These are phyloP conservation scores for Pseudomyrmex gracilis DNA, from an alignment of 1,140 invertebrate genomes.

Conservation along the genomic window DNA sequence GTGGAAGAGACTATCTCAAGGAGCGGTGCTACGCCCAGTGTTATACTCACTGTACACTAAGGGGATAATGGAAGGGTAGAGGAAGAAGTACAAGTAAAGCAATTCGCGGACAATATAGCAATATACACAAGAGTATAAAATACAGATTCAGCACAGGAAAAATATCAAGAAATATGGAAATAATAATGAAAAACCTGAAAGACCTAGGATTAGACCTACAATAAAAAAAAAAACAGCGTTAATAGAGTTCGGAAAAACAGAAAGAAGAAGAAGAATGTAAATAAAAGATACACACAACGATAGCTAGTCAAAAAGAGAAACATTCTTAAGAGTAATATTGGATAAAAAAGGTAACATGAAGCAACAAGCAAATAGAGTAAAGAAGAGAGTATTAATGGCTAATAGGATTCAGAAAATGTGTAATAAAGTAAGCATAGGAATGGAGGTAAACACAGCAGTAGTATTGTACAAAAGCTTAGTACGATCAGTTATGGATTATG, in stretches of 20 bases:
- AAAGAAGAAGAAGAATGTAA: too few relatives aligned
- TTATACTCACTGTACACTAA: not conserved
- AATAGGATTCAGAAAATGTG: too few relatives aligned
- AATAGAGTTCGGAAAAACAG: not conserved
- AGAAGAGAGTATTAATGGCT: too few relatives aligned
- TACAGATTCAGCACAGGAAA: too few relatives aligned
- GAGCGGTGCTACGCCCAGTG: not conserved
- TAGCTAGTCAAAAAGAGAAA: not conserved
- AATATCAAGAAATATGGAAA: too few relatives aligned
- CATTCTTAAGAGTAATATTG: not conserved
- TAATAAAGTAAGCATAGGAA: too few relatives aligned
- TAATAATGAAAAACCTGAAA: not conserved
- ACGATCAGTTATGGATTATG: too few relatives aligned
- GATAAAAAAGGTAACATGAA: not conserved
- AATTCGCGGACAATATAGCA: slow-evolving; percentile 8
- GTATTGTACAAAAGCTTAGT: too few relatives aligned
- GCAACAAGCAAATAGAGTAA: too few relatives aligned
- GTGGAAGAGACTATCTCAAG: not conserved
- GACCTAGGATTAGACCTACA: not conserved
- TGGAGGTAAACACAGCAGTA: too few relatives aligned
- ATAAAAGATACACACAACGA: not conserved
- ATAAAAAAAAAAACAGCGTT: not conserved
- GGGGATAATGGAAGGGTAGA: not conserved
- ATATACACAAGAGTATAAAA: not conserved
- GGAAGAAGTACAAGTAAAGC: not conserved